Conservation (phyloP, 2,113 vertebrate genomes). For the Cyprinodon variegatus region DNA sequence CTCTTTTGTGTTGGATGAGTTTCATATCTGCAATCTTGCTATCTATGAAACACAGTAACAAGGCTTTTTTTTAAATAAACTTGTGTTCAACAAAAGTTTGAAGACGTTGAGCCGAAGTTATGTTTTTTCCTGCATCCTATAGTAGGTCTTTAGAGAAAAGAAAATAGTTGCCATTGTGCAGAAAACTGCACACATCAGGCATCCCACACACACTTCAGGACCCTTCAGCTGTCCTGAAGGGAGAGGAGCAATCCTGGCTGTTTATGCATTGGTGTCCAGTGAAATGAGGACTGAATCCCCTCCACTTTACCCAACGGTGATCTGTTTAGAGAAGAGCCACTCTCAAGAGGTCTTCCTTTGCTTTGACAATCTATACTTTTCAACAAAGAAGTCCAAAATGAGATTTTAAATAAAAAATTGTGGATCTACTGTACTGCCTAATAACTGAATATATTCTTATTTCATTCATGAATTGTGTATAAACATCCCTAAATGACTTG, state of each 20-base stretch:
- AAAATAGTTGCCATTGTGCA: conserved; percentile 24
- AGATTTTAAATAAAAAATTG: neutral
- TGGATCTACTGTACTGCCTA: neutral
- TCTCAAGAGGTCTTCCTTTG: neutral
- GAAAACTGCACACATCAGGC: neutral
- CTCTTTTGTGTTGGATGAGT: conserved; percentile 28
- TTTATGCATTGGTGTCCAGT: conserved; percentile 17
- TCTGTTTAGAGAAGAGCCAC: neutral
- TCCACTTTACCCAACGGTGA: conserved; percentile 18
- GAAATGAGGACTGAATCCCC: conserved; percentile 15
- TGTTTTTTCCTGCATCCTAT: conserved; percentile 34
- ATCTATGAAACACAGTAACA: conserved; percentile 26
- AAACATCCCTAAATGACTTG: neutral
- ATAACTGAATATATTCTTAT: neutral
- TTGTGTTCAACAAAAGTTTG: conserved; percentile 27
- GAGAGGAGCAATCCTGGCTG: conserved; percentile 29
- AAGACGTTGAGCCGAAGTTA: conserved; percentile 40
- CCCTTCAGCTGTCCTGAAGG: conserved; percentile 9
- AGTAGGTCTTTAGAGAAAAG: conserved; percentile 33
- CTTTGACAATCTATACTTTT: neutral
- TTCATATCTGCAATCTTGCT: conserved; percentile 44
- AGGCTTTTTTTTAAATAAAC: conserved; percentile 47
- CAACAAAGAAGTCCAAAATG: neutral
- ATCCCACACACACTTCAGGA: neutral
- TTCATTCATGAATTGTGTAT: neutral